A percentile compares a stretch with the other conserved stretches of the same genome.
phyloP scores from a whole-genome alignment of 2,113 vertebrate genomes.

The Pagrus major region DNA sequence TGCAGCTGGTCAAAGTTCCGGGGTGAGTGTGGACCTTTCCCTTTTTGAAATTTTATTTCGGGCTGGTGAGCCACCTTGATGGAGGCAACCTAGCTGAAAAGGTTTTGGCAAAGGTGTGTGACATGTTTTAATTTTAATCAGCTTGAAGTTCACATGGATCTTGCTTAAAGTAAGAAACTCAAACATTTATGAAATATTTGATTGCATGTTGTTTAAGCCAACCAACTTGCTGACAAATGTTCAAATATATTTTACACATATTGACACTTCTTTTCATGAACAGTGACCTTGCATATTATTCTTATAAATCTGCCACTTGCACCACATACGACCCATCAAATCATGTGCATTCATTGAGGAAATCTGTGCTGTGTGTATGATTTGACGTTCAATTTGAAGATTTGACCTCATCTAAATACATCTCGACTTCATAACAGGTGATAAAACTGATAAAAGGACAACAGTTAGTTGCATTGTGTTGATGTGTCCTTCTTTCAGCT shows the following conservation, averaged over 20 bases:
- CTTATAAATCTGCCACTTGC: neutral
- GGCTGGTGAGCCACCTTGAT: too few species aligned
- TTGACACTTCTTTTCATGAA: too few species aligned
- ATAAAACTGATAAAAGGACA: neutral
- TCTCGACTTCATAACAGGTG: neutral
- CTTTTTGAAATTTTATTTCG: too few species aligned
- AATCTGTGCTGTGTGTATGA: neutral
- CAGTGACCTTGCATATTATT: too few species aligned
- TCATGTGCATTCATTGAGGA: neutral
- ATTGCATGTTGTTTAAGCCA: neutral
- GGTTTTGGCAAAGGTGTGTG: too few species aligned
- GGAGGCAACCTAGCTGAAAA: too few species aligned
- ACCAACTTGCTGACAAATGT: neutral
- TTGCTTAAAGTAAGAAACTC: too few species aligned
- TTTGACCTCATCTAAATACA: neutral
- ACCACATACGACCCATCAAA: neutral
- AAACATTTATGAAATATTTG: too few species aligned
- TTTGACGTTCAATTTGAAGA: neutral
- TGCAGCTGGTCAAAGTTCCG: conserved; percentile 83
- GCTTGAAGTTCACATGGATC: too few species aligned
- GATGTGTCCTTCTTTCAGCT: conserved; percentile 73
- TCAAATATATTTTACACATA: too few species aligned
- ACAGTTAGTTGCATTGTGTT: neutral
- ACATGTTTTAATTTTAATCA: too few species aligned
- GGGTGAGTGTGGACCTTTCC: conserved; percentile 70